Evolutionary conservation across 2,113 vertebrate genomes (phyloP).

Genomic region (Atherinomorus stipes): DNA sequence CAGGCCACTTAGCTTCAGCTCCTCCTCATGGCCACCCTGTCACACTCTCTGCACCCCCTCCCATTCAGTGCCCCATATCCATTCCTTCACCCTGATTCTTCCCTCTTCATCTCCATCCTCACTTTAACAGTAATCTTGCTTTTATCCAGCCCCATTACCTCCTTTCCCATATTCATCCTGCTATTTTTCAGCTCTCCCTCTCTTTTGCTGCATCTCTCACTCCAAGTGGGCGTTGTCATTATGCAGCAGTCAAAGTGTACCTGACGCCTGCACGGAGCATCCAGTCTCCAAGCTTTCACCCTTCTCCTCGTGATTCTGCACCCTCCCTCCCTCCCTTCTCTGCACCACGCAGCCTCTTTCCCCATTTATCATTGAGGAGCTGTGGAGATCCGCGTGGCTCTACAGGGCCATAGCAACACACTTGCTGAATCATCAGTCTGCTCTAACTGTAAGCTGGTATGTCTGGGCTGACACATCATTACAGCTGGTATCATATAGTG

Average conservation of each 20-base stretch:
- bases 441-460: slow-evolving; percentile 43
- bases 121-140: slow-evolving; percentile 22
- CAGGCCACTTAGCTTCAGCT: slow-evolving; percentile 29
- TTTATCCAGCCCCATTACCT: slow-evolving; percentile 23
- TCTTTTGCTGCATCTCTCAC: slow-evolving; percentile 12
- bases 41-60: slow-evolving; percentile 24
- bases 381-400: slow-evolving; percentile 37
- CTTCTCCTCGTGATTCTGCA: slow-evolving; percentile 15
- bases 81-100: slow-evolving; percentile 4
- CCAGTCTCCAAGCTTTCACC: slow-evolving; percentile 33
- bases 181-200: slow-evolving; percentile 13
- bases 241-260: slow-evolving; percentile 39
- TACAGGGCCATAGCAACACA: slow-evolving; percentile 32
- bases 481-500: slow-evolving; percentile 37
- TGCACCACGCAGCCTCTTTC: slow-evolving; percentile 42
- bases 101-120: slow-evolving; percentile 26
- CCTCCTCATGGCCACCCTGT: slow-evolving; percentile 20
- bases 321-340: slow-evolving; percentile 13
- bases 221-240: slow-evolving; percentile 39
- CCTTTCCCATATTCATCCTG: slow-evolving; percentile 6
- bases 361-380: slow-evolving; percentile 54
- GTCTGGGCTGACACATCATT: slow-evolving; percentile 66
- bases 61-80: slow-evolving; percentile 16
- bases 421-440: slow-evolving; percentile 78
- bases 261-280: slow-evolving; percentile 29